Conservation (phyloP, 1,140 invertebrate species). For the Nymphalis io region DNA sequence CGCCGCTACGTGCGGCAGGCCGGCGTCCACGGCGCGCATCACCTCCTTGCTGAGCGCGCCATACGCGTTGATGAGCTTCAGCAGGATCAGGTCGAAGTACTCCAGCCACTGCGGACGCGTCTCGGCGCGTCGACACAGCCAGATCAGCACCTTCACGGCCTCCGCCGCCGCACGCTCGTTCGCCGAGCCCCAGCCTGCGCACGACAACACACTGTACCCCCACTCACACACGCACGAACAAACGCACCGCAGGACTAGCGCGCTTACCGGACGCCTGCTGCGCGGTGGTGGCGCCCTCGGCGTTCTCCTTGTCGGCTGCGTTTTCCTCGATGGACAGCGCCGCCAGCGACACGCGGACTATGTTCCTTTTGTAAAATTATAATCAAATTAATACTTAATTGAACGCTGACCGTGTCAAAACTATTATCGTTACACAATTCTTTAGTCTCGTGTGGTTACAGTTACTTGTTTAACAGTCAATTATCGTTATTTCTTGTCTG, state of each 20-base stretch:
- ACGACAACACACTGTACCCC: not conserved
- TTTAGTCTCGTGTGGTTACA: no score
- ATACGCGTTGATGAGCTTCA: slow-evolving; percentile 93
- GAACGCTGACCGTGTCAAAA: no score
- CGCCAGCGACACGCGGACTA: slow-evolving; percentile 61
- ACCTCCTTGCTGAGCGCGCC: slow-evolving; percentile 89
- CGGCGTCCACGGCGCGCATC: slow-evolving; percentile 80
- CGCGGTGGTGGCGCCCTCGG: slow-evolving; percentile 54
- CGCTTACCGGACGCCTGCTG: slow-evolving; percentile 59
- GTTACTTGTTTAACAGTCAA: no score
- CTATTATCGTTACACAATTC: no score
- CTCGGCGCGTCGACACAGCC: slow-evolving; percentile 89
- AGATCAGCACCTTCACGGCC: slow-evolving; percentile 88
- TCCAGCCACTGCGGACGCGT: slow-evolving; percentile 89
- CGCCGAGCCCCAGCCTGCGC: slow-evolving; percentile 86
- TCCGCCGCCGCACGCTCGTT: slow-evolving; percentile 86
- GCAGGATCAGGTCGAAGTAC: slow-evolving; percentile 93
- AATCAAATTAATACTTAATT: no score
- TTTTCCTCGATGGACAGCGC: slow-evolving; percentile 59
- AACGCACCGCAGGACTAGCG: no score
- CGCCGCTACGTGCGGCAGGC: slow-evolving; percentile 86
- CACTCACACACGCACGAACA: not conserved
- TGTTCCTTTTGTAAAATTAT: slow-evolving; percentile 51
- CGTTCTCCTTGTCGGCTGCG: slow-evolving; percentile 62
- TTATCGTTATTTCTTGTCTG: no score